A percentile compares a stretch with the other conserved stretches of the same genome.
These are phyloP conservation scores for Microtus oregoni DNA, from an alignment of 2,113 vertebrate genomes.

Conservation along the genomic window DNA sequence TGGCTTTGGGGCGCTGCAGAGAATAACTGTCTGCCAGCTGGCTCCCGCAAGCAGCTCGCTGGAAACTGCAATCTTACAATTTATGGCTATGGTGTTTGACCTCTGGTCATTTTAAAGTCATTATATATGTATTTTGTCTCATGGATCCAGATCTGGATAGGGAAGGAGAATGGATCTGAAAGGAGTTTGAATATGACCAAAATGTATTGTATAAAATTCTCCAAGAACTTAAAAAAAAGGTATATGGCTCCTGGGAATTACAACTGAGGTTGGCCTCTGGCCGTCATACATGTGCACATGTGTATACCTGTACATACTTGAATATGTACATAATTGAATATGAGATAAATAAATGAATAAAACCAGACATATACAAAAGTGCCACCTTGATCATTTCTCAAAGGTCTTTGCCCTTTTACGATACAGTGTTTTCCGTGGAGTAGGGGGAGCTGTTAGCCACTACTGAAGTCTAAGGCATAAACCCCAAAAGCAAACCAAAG, in stretches of 20 bases:
- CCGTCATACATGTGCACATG: background rate
- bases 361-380: background rate
- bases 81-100: background rate
- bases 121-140: background rate
- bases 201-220: background rate
- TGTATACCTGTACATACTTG: background rate
- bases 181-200: background rate
- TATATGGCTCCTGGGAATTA: background rate
- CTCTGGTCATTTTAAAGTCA: background rate
- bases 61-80: background rate
- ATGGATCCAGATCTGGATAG: background rate
- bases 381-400: background rate
- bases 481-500: background rate
- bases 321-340: background rate
- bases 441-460: background rate
- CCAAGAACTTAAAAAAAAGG: background rate
- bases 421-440: background rate
- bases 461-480: background rate
- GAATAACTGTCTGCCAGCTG: background rate
- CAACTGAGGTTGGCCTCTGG: background rate
- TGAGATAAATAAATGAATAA: background rate
- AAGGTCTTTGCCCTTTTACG: background rate
- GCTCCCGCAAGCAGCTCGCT: background rate
- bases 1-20: too few relatives aligned
- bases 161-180: background rate